Evolutionary conservation across 2,113 vertebrate species (phyloP).

Genomic region (Hippopotamus amphibius): DNA sequence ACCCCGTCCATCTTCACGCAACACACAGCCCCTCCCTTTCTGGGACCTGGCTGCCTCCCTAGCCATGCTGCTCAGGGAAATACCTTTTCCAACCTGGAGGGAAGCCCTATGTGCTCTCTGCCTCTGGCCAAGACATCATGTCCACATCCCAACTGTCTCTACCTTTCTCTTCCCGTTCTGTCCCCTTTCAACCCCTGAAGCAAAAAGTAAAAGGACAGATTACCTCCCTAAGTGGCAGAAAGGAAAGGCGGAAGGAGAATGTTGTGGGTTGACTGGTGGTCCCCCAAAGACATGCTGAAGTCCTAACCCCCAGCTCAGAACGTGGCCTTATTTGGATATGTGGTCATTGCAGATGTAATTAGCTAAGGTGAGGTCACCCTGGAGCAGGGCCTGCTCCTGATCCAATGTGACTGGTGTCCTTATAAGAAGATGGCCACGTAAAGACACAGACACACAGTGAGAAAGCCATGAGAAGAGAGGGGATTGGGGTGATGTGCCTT

Average conservation of each 20-base stretch:
- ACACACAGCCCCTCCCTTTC: neutral
- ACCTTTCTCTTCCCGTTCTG: neutral
- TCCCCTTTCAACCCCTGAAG: neutral
- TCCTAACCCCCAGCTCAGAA: neutral
- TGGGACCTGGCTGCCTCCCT: neutral
- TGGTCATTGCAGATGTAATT: neutral
- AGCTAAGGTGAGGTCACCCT: neutral
- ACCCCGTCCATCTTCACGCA: neutral
- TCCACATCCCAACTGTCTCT: neutral
- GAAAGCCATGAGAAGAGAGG: too few relatives aligned
- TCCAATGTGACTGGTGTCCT: neutral
- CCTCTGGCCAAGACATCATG: neutral
- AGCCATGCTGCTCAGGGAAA: neutral
- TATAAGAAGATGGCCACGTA: neutral
- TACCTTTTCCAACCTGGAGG: neutral
- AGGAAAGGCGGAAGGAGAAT: too few relatives aligned
- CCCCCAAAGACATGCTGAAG: too few relatives aligned
- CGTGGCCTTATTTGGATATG: neutral
- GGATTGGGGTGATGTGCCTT: accelerated
- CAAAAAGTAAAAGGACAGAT: neutral
- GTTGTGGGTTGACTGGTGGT: neutral
- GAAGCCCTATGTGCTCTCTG: neutral
- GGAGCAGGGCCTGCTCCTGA: neutral
- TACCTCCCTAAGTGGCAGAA: too few relatives aligned
- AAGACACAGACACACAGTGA: too few relatives aligned